Evolutionary conservation across 2,888 invertebrate genomes (phyloP), one percentile per base, ranked within the genome.

Genomic region (Zonitis immaculata): DNA sequence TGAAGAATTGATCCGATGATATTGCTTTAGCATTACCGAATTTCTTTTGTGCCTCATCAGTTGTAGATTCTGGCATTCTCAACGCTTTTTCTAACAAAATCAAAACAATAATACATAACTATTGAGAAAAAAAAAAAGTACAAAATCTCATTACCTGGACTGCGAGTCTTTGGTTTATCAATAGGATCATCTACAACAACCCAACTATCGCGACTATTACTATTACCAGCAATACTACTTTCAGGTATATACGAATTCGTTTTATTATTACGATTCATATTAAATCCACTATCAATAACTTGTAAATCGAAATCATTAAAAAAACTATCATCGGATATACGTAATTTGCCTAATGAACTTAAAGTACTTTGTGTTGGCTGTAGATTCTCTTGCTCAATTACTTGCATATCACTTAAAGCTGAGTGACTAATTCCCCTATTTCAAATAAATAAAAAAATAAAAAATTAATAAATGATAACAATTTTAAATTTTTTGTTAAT

Each of bases 11-110:
- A 71, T 95, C 95, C 0, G 98, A 98, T 53, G 97, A 97, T 70
- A 99, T 99, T 11, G 95, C 91, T 77, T 99, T 99, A 3, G 98
- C 96, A 66, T 89, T 87, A 46, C 95, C 97, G 75, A 98, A 99
- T 79, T 98, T 98, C 77, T 92, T 93, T 74, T 92, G 91, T 18
- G 95, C 94, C 55, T 88, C 86, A 65, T 88, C 88, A 43, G 87
- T 82, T 6, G 57, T 48, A 6, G 54, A 12, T 3, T 52, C 54
- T 7, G 57, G 78, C 18, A 61, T 63, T 43, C 54, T 53, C 51
- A 54, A 59, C 0, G 58, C 27, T 44, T 56, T 47, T 49, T 54
- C 64, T 59, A 35, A 51, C 27, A 44, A 16, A 28, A n/a, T n/a
- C n/a, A n/a, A n/a, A n/a, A n/a, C n/a, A n/a, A n/a, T n/a, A n/a